Evolutionary conservation across 2,888 invertebrate genomes (phyloP).

Genomic region (Harpalus rubripes): DNA sequence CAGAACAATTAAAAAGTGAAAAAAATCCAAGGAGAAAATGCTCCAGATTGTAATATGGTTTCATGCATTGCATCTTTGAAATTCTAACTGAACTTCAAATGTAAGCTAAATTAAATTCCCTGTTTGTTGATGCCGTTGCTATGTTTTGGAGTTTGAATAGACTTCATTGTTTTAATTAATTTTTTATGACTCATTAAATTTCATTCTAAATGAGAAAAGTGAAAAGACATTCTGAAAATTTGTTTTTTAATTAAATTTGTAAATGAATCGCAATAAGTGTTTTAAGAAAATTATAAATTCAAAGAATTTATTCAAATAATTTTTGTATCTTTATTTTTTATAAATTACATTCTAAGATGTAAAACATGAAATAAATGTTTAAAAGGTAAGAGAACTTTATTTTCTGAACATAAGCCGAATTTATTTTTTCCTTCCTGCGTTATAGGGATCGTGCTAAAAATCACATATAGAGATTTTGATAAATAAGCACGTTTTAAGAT

Average conservation of each 20-base stretch:
- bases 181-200: constrained; percentile 1
- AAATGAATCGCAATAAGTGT: background rate
- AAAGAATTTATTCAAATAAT: no score
- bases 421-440: no score
- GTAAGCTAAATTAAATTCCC: background rate
- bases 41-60: background rate
- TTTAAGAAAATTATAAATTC: no score
- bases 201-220: background rate
- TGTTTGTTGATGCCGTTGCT: background rate
- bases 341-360: no score
- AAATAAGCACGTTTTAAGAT: no score
- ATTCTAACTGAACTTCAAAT: background rate
- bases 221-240: background rate
- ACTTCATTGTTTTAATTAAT: background rate
- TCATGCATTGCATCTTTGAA: background rate
- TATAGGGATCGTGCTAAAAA: no score
- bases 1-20: background rate
- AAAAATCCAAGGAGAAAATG: background rate
- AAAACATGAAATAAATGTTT: no score
- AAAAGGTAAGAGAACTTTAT: no score
- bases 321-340: no score
- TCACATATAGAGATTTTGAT: no score
- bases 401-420: no score
- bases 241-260: constrained; percentile 4
- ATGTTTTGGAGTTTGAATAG: background rate